Evolutionary conservation across 2,888 invertebrate genomes (phyloP).

Genomic region (Drosophila barbarae): DNA sequence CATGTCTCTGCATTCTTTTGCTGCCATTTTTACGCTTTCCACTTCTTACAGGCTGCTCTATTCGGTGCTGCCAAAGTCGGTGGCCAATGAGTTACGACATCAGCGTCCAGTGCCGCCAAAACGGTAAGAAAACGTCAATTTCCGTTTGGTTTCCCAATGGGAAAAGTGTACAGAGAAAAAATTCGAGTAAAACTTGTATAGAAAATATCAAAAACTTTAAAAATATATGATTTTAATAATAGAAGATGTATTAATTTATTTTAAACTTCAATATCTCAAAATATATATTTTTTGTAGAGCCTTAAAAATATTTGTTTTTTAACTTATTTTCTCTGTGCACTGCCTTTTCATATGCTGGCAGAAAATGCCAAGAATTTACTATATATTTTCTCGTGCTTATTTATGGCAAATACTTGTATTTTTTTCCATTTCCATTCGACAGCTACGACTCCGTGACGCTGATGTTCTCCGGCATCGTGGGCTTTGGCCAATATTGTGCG

Average conservation of each 20-base stretch:
- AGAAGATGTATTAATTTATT: background rate
- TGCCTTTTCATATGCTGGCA: slow-evolving; percentile 3
- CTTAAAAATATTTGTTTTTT: background rate
- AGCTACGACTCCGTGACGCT: slow-evolving; percentile 95
- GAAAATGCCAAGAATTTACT: slow-evolving; percentile 42
- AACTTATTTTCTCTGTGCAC: background rate
- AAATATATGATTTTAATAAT: background rate
- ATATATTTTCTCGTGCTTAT: slow-evolving; percentile 55
- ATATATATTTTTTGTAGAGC: background rate
- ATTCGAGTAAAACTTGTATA: too few species aligned
- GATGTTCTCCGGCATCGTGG: slow-evolving; percentile 96
- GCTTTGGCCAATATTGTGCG: slow-evolving; percentile 94
- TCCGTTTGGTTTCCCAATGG: background rate
- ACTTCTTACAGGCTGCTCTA: slow-evolving; percentile 87
- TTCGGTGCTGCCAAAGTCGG: slow-evolving; percentile 95
- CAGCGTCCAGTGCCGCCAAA: slow-evolving; percentile 93
- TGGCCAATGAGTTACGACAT: slow-evolving; percentile 96
- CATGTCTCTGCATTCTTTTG: slow-evolving; percentile 39
- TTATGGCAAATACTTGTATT: slow-evolving; percentile 43
- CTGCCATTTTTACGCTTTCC: slow-evolving; percentile 11
- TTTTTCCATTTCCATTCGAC: slow-evolving; percentile 42
- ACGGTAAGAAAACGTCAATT: slow-evolving; percentile 81
- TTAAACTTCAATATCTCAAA: background rate
- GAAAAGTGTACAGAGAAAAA: slow-evolving; percentile 13
- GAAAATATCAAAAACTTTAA: background rate